Evolutionary conservation across 2,888 invertebrate genomes (phyloP).

Genomic region (Agriopis aurantiaria): DNA sequence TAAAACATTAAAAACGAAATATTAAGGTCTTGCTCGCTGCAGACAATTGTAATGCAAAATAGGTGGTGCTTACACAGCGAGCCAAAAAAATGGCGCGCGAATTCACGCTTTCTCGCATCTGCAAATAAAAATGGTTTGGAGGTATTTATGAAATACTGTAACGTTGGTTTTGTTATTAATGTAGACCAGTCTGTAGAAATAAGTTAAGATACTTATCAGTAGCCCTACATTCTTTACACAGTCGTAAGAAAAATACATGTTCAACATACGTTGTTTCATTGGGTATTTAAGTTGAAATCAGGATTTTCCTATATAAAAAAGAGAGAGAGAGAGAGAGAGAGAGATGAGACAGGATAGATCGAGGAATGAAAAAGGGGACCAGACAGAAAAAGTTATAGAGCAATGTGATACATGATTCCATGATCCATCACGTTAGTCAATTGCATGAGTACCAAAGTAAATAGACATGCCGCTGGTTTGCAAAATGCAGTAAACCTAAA

Average conservation of each 20-base stretch:
- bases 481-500: neutral
- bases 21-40: constrained; percentile 60
- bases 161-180: constrained; percentile 33
- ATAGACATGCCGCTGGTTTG: neutral
- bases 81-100: constrained; percentile 59
- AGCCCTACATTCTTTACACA: neutral
- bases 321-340: no score
- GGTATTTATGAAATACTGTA: constrained; percentile 44
- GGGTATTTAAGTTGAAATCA: no score
- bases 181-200: neutral
- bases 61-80: constrained; percentile 55
- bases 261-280: no score
- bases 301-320: no score
- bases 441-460: no score
- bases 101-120: constrained; percentile 57
- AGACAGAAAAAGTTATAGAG: no score
- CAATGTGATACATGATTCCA: no score
- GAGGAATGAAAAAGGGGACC: no score
- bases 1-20: constrained; percentile 77
- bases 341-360: no score
- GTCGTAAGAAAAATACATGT: neutral
- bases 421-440: no score
- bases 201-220: neutral
- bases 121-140: constrained; percentile 47
- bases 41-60: constrained; percentile 81